Conservation (phyloP, 2,113 vertebrate genomes). For the Ardeotis arabs region DNA sequence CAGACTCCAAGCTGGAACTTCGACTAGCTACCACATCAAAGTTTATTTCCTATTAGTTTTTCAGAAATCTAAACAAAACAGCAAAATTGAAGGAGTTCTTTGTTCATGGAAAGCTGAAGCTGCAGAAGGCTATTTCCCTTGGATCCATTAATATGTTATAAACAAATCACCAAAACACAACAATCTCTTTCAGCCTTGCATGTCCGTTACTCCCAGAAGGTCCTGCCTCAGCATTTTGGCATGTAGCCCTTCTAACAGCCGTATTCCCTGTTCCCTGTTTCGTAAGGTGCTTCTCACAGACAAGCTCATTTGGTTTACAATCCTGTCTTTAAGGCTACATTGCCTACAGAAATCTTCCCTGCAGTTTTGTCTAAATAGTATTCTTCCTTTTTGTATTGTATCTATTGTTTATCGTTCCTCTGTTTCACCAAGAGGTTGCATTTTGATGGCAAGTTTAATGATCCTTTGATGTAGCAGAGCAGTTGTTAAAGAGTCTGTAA, state of each 20-base stretch:
- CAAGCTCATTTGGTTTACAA: background rate
- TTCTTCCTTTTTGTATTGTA: background rate
- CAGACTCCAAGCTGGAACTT: background rate
- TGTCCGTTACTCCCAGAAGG: background rate
- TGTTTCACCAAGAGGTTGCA: background rate
- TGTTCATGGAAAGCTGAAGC: background rate
- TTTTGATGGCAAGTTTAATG: background rate
- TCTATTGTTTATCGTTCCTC: background rate
- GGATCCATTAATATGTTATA: background rate
- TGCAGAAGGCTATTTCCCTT: background rate
- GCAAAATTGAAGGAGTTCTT: background rate
- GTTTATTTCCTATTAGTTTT: background rate
- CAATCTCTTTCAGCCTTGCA: background rate
- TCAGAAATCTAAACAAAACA: background rate
- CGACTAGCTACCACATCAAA: background rate
- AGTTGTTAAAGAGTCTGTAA: background rate
- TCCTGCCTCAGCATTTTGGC: background rate
- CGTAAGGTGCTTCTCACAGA: fast-evolving
- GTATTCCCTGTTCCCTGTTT: background rate
- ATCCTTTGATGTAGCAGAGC: background rate
- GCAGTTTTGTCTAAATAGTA: background rate
- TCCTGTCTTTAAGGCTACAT: background rate
- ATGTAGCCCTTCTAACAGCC: background rate
- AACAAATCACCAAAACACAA: background rate
- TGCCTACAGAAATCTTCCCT: background rate